A percentile compares a stretch with the other conserved stretches of the same genome.
Evolutionary conservation across 2,113 vertebrate genomes (phyloP).

Genomic region (Sphaerodactylus townsendi): DNA sequence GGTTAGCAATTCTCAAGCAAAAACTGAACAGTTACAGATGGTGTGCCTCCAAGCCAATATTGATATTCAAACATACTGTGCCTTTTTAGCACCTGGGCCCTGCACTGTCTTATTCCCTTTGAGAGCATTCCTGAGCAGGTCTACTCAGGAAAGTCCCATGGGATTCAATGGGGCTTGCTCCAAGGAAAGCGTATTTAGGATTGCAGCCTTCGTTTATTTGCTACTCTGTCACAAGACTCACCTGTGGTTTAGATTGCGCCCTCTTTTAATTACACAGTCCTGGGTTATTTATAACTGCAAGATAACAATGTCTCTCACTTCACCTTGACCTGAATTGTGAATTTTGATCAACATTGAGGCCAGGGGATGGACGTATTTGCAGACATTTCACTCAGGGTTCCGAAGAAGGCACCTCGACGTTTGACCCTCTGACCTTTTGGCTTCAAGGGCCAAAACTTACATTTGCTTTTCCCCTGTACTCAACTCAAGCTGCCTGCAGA

Average conservation of each 20-base stretch:
- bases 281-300: constrained; percentile 9
- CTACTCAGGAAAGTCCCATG: too few relatives aligned
- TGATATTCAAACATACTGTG: constrained; percentile 18
- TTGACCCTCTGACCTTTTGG: not conserved
- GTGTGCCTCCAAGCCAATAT: not conserved
- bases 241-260: not conserved
- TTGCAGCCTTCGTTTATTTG: too few relatives aligned
- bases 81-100: not conserved
- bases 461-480: too few relatives aligned
- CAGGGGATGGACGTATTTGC: not conserved
- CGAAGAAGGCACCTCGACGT: not conserved
- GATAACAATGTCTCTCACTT: not conserved
- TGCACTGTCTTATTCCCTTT: not conserved
- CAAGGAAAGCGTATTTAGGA: too few relatives aligned
- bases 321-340: not conserved
- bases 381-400: not conserved
- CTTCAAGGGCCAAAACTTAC: not conserved
- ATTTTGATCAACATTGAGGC: not conserved
- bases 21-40: not conserved
- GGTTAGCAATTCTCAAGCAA: constrained; percentile 29
- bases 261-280: not conserved
- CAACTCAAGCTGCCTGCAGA: too few relatives aligned
- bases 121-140: too few relatives aligned
- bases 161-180: too few relatives aligned
- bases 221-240: not conserved